Conservation (phyloP, 92 coral and sea anemone species). For the Palythoa heliodiscus region DNA sequence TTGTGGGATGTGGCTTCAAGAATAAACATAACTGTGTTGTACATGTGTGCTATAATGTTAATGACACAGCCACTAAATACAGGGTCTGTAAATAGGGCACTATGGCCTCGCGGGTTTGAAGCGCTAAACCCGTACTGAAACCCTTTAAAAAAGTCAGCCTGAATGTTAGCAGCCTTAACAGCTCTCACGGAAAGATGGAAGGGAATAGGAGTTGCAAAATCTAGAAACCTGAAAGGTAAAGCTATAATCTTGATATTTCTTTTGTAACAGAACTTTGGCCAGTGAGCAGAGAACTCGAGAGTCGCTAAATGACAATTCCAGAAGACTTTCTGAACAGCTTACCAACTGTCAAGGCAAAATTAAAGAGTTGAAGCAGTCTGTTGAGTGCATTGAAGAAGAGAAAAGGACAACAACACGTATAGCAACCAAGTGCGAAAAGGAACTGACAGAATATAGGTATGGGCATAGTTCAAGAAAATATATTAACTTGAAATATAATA, state of each 20-base stretch:
- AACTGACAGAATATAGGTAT: constrained; percentile 19
- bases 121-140: no score
- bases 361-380: not conserved
- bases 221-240: not conserved
- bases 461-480: no score
- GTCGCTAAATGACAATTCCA: not conserved
- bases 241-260: not conserved
- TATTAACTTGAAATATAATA: no score
- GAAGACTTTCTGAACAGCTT: constrained; percentile 32
- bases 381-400: constrained; percentile 17
- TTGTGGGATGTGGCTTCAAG: no score
- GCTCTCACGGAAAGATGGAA: no score
- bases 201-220: not conserved
- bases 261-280: constrained; percentile 1
- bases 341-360: not conserved
- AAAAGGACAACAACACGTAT: not conserved
- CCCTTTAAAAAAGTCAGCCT: no score
- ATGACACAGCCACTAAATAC: no score
- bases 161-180: no score
- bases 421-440: constrained; percentile 1
- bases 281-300: constrained; percentile 18
- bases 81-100: no score
- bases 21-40: no score
- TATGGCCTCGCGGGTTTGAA: no score
- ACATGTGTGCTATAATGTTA: no score